Evolutionary conservation across 2,888 invertebrate species (phyloP), one percentile per base, ranked within the genome.

Genomic region (Melanostoma mellinum): DNA sequence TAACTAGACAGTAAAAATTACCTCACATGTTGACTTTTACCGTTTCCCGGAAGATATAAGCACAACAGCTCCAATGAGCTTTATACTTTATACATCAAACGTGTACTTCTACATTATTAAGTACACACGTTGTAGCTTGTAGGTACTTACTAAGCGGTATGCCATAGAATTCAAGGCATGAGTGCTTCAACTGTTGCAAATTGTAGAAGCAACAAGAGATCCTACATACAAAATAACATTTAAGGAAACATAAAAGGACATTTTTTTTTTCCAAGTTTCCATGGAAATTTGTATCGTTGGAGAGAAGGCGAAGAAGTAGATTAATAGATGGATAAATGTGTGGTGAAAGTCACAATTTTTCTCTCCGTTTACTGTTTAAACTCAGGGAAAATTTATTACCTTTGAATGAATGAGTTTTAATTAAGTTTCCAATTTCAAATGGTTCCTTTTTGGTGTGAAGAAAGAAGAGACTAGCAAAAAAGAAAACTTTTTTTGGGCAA

Each of bases 391-490:
- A 85, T 50, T 50, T 65, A 73, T 79, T 79, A 85, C 69, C 78
- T 56, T 63, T 72, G 78, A 82, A 55, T 68, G 82, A 79, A 79
- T 84, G 84, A 79, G 75, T 84, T 84, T 85, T 85, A 85, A 85
- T 85, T 84, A 84, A 60, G 73, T 84, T 84, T 84, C 55, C 71
- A 76, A 72, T 85, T 72, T 56, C 65, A 68, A 69, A 58, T 44
- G 77, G 71, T 75, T 69, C 38, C 36, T 48, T 52, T n/a, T 30
- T 61, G 2, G 38, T n/a, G 35, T 2, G 6, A 3, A 36, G 42
- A 58, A 52, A 30, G 36, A 52, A n/a, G 6, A 53, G 4, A 5
- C 3, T 1, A 20, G 33, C 2, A n/a, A 33, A 58, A 58, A 58
- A 5, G 40, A 42, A 44, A 58, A 58, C 1, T 20, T 20, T 20